A percentile compares a stretch with the other conserved stretches of the same genome.
phyloP scores from a whole-genome alignment of 2,113 vertebrate species.

The Vulpes vulpes region DNA sequence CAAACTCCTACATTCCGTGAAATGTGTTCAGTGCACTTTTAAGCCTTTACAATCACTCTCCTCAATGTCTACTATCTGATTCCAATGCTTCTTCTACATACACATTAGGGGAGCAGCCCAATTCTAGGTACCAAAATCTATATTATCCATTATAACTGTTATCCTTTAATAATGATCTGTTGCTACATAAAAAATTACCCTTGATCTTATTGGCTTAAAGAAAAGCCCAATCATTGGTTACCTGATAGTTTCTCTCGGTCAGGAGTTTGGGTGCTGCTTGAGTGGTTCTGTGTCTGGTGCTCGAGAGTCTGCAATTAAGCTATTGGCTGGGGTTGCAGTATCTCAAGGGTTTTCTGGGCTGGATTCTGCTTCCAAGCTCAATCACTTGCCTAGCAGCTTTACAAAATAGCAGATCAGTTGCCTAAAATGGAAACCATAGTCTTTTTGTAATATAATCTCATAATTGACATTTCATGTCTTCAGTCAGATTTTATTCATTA shows the following conservation, averaged over 20 bases:
- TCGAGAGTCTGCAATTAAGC: background rate
- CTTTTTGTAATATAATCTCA: background rate
- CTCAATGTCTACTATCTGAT: rapidly evolving
- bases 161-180: background rate
- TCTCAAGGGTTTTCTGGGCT: background rate
- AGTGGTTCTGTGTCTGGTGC: background rate
- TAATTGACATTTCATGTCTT: background rate
- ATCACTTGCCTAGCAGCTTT: background rate
- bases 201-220: background rate
- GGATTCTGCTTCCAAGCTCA: background rate
- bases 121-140: background rate
- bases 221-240: background rate
- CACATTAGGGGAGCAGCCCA: background rate
- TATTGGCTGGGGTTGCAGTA: rapidly evolving
- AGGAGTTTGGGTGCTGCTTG: background rate
- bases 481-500: background rate
- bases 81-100: background rate
- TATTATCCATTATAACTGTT: background rate
- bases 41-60: background rate
- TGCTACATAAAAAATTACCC: background rate
- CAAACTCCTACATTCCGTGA: background rate
- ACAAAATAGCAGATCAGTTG: background rate
- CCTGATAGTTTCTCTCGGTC: background rate
- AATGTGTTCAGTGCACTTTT: background rate
- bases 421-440: background rate